Conservation (phyloP, 2,797 vertebrate genomes). For the Peromyscus melanophrys region DNA sequence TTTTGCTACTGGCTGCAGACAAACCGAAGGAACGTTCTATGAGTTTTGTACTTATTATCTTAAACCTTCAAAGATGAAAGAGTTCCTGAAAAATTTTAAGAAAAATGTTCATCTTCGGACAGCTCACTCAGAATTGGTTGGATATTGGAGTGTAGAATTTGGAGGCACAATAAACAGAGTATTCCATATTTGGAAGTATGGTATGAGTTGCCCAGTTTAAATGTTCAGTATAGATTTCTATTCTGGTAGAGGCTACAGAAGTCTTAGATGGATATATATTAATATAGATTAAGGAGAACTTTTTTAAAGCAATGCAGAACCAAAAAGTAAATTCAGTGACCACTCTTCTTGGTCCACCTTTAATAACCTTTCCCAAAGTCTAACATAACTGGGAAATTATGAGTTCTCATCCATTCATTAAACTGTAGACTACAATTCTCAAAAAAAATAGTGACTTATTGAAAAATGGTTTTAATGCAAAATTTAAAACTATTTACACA, state of each 20-base stretch:
- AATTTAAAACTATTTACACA: slow-evolving; percentile 11
- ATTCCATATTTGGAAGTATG: slow-evolving; percentile 98
- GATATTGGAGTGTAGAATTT: slow-evolving; percentile 94
- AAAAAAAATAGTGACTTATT: neutral
- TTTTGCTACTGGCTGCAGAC: slow-evolving; percentile 88
- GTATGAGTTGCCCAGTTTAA: slow-evolving; percentile 88
- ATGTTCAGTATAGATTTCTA: neutral
- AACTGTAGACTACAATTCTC: neutral
- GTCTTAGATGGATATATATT: slow-evolving; percentile 12
- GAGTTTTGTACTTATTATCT: slow-evolving; percentile 95
- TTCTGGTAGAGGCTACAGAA: slow-evolving; percentile 6
- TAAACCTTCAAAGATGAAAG: slow-evolving; percentile 92
- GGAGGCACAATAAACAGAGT: slow-evolving; percentile 93
- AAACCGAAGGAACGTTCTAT: slow-evolving; percentile 90
- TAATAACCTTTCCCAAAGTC: neutral
- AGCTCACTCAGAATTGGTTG: slow-evolving; percentile 93
- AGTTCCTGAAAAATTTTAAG: slow-evolving; percentile 92
- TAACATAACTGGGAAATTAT: neutral
- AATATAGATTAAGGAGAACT: slow-evolving; percentile 2
- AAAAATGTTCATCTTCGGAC: slow-evolving; percentile 93
- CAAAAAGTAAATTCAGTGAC: neutral
- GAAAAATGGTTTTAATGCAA: neutral
- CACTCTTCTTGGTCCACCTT: neutral
- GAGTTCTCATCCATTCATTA: neutral
- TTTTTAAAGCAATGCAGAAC: slow-evolving; percentile 17